Base-by-base conservation (phyloP, 2,888 invertebrate genomes). In the Stenurella melanura region DNA sequence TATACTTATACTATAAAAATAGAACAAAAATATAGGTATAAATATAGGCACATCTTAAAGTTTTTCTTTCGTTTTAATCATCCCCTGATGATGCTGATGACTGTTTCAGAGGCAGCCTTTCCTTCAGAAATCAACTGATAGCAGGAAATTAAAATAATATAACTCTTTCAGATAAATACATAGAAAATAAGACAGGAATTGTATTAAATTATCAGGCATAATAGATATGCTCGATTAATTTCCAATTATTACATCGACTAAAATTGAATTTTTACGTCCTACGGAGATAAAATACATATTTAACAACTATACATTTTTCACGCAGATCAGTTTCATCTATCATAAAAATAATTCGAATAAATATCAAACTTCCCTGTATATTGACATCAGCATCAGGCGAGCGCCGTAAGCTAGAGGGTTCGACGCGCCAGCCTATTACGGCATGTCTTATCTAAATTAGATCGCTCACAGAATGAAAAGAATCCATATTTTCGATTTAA, bases 401-500 rank as follows among this genome's bases (percentile, higher is more conserved):
- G 30, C 7, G 67, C 19, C 60, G 58, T n/a, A 26, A 57, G 21
- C 42, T 19, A 38, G 73, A 81, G 81, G 82, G 81, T 81, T 78
- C 80, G 79, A 73, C 76, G 72, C 76, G 78, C 79, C 78, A 79
- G 78, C 76, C 87, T 86, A 87, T 87, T 88, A 87, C 84, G 75
- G 83, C 84, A 82, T 85, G 85, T 84, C 87, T 88, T 88, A 89
- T 89, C 89, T 89, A 88, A 89, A 89, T 89, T 88, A 89, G 89
- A 89, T 89, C 89, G 85, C 84, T 83, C 81, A 82, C 85, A 82
- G 86, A 88, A 87, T 88, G 88, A 89, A 89, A 88, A 87, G 88
- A 88, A 88, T 88, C 89, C 89, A 89, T 89, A 88, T 88, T 89
- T 89, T 88, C 88, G 87, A 88, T 89, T 89, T 88, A 88, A 89